Base-by-base conservation (phyloP, 2,113 vertebrate species). In the Paedocypris sp. region DNA sequence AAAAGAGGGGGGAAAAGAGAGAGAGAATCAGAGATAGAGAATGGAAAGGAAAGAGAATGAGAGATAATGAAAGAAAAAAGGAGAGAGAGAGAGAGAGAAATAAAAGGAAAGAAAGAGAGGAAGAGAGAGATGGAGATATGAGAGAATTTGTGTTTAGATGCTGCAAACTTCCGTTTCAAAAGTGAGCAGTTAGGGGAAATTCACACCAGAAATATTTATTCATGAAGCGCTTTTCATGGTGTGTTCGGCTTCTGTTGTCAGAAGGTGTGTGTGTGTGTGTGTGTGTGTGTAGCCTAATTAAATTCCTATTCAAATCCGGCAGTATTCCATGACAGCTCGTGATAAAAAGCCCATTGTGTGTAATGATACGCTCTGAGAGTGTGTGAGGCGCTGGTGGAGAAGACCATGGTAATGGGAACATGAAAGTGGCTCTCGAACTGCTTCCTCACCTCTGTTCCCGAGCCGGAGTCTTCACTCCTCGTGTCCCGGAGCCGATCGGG, bases 301-400 rank as follows among this genome's bases (percentile, higher is more conserved):
- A 84, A 86, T 85, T 82, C 76, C 79, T 83, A 85, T 86, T 83
- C 84, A 86, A 86, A 85, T 86, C 80, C 77, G 79, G 82, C 77
- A 61, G 77, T 81, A 82, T 85, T 84, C 74, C 80, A 79, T 83
- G 81, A 85, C 81, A 83, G 81, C 78, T 58, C 48, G 77, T 84
- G 83, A 86, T 86, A 85, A 86, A 85, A 86, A 79, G 78, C 83
- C 84, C 82, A 83, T 85, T 86, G 82, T 83, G 80, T 84, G 83
- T 85, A 85, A 86, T 84, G 80, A 84, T 83, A 83, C 83, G 83
- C 81, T 83, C 83, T 86, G 82, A 80, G 83, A 86, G 80, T 82
- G 80, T 80, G 83, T 77, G 79, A 82, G 79, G 61, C 75, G 75
- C 54, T 43, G 38, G 42, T 12, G 26, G 43, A 58, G 43, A 26